Evolutionary conservation across 1,140 invertebrate species (phyloP), one percentile per base, ranked within the genome.

Genomic region (Aporrectodea caliginosa): DNA sequence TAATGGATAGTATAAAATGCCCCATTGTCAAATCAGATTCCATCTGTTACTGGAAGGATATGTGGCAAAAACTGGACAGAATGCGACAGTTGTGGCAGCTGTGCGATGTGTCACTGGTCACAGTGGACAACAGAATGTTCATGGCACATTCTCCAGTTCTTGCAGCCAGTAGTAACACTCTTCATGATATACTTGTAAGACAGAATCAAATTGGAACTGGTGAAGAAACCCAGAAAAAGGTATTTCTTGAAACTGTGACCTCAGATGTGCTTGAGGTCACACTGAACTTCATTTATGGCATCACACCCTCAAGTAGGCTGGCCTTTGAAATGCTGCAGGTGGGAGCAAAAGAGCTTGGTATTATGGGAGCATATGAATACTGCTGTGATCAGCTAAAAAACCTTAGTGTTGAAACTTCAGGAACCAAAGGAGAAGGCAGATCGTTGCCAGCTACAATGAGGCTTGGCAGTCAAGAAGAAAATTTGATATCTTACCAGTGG

Each of bases 231-330:
- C 58, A 77, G 1, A 31, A 33, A 34, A 79, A 79, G 29, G 27
- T 79, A 35, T 33, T 73, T 29, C 68, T 79, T 14, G 31, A 34
- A 16, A 68, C 33, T 58, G 43, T 79, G 30, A 22, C 27, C 58
- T 72, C 70, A 1, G 43, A 75, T 68, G 75, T 58, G 31, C 70
- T 80, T 1, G 27, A 80, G 70, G 79, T 80, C n/a, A 69, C 69
- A 16, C 35, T 80, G 30, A 69, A 80, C 35, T 80, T 80, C 69
- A 77, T 80, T 34, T 80, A 80, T 29, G 79, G 79, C 16, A 71
- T 80, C 12, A 80, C 74, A 32, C 79, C 79, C 30, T 22, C 75
- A 12, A 69, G 29, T 30, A 2, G 27, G 14, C 16, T 70, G 31
- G 75, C 43, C 32, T 33, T 80, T 30, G 29, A 33, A 2, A 33